These are phyloP conservation scores for Listronotus bonariensis DNA, from an alignment of 1,140 invertebrate species.

Conservation along the genomic window DNA sequence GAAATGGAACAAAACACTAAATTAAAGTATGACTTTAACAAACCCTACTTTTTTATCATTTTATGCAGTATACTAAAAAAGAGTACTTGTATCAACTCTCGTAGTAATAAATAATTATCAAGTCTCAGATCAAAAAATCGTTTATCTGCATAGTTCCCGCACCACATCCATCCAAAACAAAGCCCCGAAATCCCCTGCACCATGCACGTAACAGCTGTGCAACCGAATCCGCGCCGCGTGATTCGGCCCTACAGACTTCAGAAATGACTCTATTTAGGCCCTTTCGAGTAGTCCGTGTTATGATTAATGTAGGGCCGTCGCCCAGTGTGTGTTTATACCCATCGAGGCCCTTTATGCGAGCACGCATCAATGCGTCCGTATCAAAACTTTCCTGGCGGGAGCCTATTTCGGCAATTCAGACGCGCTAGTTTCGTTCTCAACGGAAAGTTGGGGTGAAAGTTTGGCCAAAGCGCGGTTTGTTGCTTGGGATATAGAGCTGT, in stretches of 20 bases:
- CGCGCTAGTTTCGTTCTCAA: conserved; percentile 14
- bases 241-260: conserved; percentile 29
- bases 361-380: conserved; percentile 52
- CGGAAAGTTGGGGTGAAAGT: conserved; percentile 26
- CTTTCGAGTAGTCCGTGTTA: conserved; percentile 45
- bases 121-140: too few species aligned
- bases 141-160: too few species aligned
- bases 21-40: too few species aligned
- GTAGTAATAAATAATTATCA: too few species aligned
- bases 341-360: conserved; percentile 48
- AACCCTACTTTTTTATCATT: too few species aligned
- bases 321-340: conserved; percentile 48
- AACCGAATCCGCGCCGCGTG: conserved; percentile 32
- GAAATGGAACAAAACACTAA: too few species aligned
- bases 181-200: conserved; percentile 17
- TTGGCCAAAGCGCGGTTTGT: conserved; percentile 28
- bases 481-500: not conserved
- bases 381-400: conserved; percentile 52
- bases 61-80: too few species aligned
- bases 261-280: conserved; percentile 44
- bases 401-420: too few species aligned
- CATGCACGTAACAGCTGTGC: conserved; percentile 42
- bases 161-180: conserved; percentile 1
- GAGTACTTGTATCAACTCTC: too few species aligned
- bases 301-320: conserved; percentile 53